A percentile compares a stretch with the other conserved stretches of the same genome.
Evolutionary conservation across 2,797 vertebrate genomes (phyloP).

Genomic region (Tokudaia muenninki): DNA sequence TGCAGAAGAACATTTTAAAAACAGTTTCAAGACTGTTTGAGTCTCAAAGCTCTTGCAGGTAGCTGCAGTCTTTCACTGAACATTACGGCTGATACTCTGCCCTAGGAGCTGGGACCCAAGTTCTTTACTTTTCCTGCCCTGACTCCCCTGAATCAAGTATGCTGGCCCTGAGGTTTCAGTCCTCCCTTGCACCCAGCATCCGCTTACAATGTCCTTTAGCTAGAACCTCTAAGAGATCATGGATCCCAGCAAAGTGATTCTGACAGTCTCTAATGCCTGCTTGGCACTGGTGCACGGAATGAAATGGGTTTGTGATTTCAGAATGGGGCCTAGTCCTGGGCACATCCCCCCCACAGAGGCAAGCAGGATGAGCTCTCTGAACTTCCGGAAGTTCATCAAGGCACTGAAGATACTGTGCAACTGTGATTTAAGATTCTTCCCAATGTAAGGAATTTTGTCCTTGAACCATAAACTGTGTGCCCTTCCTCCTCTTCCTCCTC

Average conservation of each 20-base stretch:
- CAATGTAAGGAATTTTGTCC: not conserved
- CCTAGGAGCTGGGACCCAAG: not conserved
- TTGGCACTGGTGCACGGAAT: not conserved
- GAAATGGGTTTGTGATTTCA: not conserved
- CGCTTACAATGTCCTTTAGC: not conserved
- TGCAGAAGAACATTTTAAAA: not conserved
- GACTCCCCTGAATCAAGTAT: fast-evolving
- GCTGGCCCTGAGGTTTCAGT: fast-evolving
- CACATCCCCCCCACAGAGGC: not conserved
- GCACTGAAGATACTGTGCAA: not conserved
- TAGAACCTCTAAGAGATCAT: not conserved
- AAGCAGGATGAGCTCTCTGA: not conserved
- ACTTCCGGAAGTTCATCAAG: not conserved
- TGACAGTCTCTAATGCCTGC: not conserved
- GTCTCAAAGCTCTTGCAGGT: not conserved
- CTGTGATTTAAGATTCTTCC: not conserved
- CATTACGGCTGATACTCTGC: not conserved
- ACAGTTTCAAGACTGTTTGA: not conserved
- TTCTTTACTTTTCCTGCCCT: not conserved
- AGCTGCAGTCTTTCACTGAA: not conserved
- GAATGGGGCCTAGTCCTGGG: not conserved
- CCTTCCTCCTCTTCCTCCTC: not conserved
- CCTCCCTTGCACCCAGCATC: not conserved
- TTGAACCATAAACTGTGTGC: not conserved
- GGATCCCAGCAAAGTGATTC: not conserved